A percentile compares a stretch with the other conserved stretches of the same genome.
phyloP scores from a whole-genome alignment of 2,888 invertebrate genomes.

The Glomeris marginata region DNA sequence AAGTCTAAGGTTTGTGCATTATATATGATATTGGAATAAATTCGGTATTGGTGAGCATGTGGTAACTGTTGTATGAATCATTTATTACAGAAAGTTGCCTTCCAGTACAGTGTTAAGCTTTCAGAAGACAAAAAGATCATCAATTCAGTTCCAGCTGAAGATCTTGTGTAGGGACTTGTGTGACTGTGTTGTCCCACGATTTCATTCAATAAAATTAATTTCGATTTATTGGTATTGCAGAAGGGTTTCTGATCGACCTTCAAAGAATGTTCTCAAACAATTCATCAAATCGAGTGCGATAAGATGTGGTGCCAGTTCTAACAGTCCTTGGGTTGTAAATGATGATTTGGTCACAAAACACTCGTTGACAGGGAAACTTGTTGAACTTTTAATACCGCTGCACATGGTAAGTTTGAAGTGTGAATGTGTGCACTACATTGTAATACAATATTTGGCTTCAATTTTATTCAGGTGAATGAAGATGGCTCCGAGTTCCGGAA shows the following conservation, averaged over 20 bases:
- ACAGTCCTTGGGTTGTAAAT: conserved; percentile 31
- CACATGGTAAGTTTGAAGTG: too few relatives aligned
- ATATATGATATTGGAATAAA: too few relatives aligned
- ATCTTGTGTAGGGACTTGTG: conserved; percentile 4
- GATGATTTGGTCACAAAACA: conserved; percentile 27
- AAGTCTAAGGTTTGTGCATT: too few relatives aligned
- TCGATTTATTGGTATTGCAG: too few relatives aligned
- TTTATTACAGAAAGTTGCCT: background rate
- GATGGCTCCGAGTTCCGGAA: too few relatives aligned
- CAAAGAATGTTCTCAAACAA: conserved; percentile 28
- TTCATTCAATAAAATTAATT: too few relatives aligned
- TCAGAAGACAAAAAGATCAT: conserved; percentile 11
- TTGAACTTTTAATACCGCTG: conserved; percentile 24
- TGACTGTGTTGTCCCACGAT: too few relatives aligned
- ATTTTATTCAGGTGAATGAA: too few relatives aligned
- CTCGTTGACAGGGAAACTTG: conserved; percentile 27
- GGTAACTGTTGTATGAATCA: too few relatives aligned
- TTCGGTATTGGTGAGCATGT: too few relatives aligned
- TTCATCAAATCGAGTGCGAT: conserved; percentile 29
- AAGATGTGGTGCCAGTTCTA: conserved; percentile 24
- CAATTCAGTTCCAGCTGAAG: conserved; percentile 9
- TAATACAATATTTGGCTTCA: too few relatives aligned
- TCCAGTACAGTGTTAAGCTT: conserved; percentile 5
- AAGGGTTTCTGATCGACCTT: conserved; percentile 11
- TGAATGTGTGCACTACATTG: too few relatives aligned